phyloP scores from a whole-genome alignment of 2,888 invertebrate genomes.

The Apotomis capreana region DNA sequence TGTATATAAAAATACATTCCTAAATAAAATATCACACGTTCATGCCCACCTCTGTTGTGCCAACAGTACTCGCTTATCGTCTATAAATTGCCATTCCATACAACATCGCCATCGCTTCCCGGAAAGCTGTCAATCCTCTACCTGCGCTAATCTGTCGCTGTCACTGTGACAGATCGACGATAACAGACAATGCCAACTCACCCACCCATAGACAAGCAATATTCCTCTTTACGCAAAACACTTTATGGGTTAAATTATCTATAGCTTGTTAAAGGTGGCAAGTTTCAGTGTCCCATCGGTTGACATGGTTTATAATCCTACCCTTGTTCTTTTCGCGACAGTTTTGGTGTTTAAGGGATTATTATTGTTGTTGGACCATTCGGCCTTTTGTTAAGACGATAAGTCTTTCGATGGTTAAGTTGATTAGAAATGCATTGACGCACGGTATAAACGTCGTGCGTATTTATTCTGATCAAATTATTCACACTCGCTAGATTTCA shows the following conservation, averaged over 20 bases:
- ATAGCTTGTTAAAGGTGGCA: neutral
- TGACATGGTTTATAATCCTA: slow-evolving; percentile 31
- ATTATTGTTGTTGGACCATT: slow-evolving; percentile 4
- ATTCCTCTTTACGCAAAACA: neutral
- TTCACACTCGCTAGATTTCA: too few relatives aligned
- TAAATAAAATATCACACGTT: neutral
- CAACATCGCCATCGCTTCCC: slow-evolving; percentile 16
- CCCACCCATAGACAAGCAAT: neutral
- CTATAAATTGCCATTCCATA: slow-evolving; percentile 12
- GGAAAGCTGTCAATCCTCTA: slow-evolving; percentile 30
- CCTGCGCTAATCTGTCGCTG: slow-evolving; percentile 29
- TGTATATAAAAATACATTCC: too few relatives aligned
- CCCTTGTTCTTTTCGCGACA: slow-evolving; percentile 38
- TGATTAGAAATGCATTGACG: too few relatives aligned
- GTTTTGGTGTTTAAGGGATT: slow-evolving; percentile 34
- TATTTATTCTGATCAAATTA: too few relatives aligned
- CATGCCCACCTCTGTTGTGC: neutral
- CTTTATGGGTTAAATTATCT: neutral
- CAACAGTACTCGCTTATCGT: slow-evolving; percentile 9
- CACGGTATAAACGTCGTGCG: too few relatives aligned
- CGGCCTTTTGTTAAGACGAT: slow-evolving; percentile 2
- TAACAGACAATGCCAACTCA: neutral
- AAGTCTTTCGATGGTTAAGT: neutral
- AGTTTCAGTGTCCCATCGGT: slow-evolving; percentile 11
- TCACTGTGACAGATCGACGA: slow-evolving; percentile 35